Evolutionary conservation across 2,888 invertebrate species (phyloP).

Genomic region (Pristionchus mayeri): DNA sequence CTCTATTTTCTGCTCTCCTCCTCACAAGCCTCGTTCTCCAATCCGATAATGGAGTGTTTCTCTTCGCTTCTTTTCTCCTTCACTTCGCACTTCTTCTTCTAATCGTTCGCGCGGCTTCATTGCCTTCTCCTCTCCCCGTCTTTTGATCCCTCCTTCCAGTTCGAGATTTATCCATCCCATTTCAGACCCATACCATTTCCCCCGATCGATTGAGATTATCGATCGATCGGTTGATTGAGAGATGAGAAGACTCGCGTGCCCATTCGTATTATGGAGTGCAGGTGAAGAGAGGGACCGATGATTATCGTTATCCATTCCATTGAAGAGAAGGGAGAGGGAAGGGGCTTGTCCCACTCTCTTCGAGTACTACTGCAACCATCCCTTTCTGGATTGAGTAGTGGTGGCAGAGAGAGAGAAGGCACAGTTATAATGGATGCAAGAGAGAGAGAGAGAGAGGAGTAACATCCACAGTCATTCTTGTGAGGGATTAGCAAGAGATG

Average conservation of each 20-base stretch:
- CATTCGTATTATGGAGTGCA: constrained; percentile 21
- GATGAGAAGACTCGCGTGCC: constrained; percentile 14
- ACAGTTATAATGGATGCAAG: constrained; percentile 10
- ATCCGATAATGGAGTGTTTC: constrained; percentile 41
- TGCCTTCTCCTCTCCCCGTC: constrained; percentile 2
- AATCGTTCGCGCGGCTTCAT: constrained; percentile 5
- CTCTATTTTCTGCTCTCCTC: constrained; percentile 1
- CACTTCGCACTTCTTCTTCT: constrained; percentile 35
- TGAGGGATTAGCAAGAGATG: constrained; percentile 1
- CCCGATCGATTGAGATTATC: constrained; percentile 35
- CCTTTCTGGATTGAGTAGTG: constrained; percentile 15
- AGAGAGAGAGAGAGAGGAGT: not conserved
- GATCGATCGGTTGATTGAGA: constrained; percentile 28
- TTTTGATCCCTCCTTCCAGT: not conserved
- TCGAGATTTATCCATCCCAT: not conserved
- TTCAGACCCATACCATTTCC: not conserved
- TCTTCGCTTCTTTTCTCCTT: constrained; percentile 28
- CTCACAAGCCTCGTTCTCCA: not conserved
- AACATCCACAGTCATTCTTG: not conserved
- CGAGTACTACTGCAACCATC: constrained; percentile 1
- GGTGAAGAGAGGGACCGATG: constrained; percentile 16
- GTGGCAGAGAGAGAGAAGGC: not conserved
- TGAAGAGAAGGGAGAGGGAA: not conserved
- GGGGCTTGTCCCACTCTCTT: not conserved
- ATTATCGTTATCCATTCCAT: constrained; percentile 23